Percentiles rank a stretch among this genome's conserved stretches.
Evolutionary conservation across 2,797 vertebrate species (phyloP).

Genomic region (Sebastes ruberrimus): DNA sequence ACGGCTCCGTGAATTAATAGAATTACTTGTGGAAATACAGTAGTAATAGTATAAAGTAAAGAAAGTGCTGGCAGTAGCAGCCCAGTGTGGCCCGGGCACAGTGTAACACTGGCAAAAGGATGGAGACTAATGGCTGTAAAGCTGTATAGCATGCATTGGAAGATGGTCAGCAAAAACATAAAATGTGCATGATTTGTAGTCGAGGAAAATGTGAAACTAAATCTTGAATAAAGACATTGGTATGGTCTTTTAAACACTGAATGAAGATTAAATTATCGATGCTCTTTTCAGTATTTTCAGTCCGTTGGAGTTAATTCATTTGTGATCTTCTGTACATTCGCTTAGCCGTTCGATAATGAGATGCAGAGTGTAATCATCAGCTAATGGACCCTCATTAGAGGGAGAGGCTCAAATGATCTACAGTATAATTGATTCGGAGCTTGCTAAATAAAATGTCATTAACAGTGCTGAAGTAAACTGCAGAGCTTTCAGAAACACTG

Average conservation of each 20-base stretch:
- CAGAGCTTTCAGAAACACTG: conserved; percentile 14
- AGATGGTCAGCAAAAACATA: not conserved
- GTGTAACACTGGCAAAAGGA: not conserved
- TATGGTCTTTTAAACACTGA: not conserved
- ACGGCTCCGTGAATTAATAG: no score
- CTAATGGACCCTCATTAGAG: conserved; percentile 40
- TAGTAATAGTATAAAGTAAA: no score
- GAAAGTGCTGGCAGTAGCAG: no score
- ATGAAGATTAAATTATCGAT: no score
- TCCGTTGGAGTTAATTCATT: not conserved
- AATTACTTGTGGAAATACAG: no score
- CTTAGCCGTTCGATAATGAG: not conserved
- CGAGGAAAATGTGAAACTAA: not conserved
- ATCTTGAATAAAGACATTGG: no score
- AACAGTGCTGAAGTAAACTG: conserved; percentile 3
- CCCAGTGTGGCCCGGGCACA: no score
- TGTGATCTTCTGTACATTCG: not conserved
- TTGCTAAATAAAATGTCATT: conserved; percentile 25
- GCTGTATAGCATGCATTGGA: not conserved
- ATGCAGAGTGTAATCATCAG: conserved; percentile 8
- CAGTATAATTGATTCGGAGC: conserved; percentile 34
- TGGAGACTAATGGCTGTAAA: not conserved
- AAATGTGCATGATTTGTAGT: not conserved
- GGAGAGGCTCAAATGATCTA: conserved; percentile 12
- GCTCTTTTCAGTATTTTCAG: not conserved